A percentile compares a stretch with the other conserved stretches of the same genome.
phyloP scores from a whole-genome alignment of 2,113 vertebrate species.

The Tringa solitaria region DNA sequence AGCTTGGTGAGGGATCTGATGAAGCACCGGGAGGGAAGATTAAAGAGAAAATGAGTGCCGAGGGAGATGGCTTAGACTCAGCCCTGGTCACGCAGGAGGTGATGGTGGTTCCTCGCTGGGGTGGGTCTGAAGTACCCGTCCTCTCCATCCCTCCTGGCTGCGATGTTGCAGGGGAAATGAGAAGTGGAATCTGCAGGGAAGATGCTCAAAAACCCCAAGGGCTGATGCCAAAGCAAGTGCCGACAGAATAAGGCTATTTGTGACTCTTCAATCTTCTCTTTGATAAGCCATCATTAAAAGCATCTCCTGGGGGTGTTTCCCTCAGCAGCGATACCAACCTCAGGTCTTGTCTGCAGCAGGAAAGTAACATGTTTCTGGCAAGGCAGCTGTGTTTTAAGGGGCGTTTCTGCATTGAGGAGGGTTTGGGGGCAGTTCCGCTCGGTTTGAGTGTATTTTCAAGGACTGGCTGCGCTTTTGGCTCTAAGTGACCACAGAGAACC shows the following conservation, averaged over 20 bases:
- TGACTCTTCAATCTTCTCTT: background rate
- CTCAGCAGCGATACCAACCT: background rate
- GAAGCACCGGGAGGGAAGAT: background rate
- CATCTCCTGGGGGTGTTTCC: background rate
- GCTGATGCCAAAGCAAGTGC: background rate
- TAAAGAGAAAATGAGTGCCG: accelerated
- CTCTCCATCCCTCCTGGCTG: background rate
- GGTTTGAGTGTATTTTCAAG: background rate
- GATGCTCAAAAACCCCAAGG: background rate
- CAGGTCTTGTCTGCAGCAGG: accelerated
- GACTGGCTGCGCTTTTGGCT: background rate
- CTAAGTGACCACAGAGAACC: background rate
- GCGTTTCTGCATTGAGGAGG: background rate
- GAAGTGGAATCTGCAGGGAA: background rate
- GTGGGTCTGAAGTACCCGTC: background rate
- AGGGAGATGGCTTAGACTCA: background rate
- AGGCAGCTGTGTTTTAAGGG: background rate
- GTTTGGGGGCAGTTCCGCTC: background rate
- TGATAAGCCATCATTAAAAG: background rate
- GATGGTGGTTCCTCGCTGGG: background rate
- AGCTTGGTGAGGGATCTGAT: background rate
- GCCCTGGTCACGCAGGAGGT: background rate
- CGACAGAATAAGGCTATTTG: background rate
- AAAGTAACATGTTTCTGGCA: background rate
- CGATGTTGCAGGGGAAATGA: accelerated